phyloP scores from a whole-genome alignment of 2,797 vertebrate genomes.

The Cichlasoma orientale region DNA sequence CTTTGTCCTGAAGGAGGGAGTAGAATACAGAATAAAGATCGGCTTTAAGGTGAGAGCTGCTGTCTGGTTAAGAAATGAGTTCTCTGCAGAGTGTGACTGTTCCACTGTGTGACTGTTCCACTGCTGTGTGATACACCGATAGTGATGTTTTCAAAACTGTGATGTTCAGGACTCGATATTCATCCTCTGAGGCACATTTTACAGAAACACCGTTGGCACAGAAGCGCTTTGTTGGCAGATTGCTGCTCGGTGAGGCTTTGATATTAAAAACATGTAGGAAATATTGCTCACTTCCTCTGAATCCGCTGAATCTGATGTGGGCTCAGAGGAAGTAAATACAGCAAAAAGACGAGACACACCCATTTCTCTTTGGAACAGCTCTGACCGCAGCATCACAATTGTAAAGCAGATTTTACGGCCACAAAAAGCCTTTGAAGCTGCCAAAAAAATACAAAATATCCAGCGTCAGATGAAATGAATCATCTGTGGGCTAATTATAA shows the following conservation, averaged over 20 bases:
- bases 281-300: not conserved
- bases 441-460: not conserved
- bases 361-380: not conserved
- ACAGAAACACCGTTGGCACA: not conserved
- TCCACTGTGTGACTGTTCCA: accelerated
- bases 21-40: constrained; percentile 97
- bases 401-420: not conserved
- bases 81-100: not conserved
- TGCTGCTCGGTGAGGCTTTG: not conserved
- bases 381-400: not conserved
- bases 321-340: accelerated
- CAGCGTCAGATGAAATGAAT: not conserved
- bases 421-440: not conserved
- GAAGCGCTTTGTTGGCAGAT: not conserved
- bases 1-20: constrained; percentile 92
- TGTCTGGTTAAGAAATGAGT: not conserved
- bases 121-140: too few species aligned
- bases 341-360: not conserved
- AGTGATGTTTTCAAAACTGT: not conserved
- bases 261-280: not conserved
- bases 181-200: not conserved
- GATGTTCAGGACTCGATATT: not conserved
- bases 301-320: not conserved
- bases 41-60: constrained; percentile 89
- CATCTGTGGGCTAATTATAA: not conserved